Conservation (phyloP, 35 echinoderm and acorn worm species). For the Apostichopus californicus region DNA sequence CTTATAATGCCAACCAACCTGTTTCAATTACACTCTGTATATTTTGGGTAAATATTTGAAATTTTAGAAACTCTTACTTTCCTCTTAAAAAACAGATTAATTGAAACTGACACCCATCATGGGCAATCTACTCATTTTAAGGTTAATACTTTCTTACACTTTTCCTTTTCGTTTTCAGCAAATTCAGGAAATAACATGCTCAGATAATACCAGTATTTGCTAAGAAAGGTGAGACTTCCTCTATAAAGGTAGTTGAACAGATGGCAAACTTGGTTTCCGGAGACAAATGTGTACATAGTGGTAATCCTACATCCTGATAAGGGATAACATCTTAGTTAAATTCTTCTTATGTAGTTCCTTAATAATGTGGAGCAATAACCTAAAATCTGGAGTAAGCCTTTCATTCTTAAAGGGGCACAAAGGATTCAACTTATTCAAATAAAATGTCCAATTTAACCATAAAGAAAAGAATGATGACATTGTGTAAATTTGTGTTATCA, state of each 20-base stretch:
- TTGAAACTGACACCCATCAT: too few species aligned
- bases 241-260: background rate
- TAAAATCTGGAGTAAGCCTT: background rate
- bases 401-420: background rate
- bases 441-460: too few species aligned
- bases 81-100: too few species aligned
- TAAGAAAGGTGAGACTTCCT: background rate
- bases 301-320: background rate
- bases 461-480: too few species aligned
- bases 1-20: too few species aligned
- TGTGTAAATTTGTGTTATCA: too few species aligned
- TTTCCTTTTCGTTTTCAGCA: background rate
- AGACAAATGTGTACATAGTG: background rate
- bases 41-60: too few species aligned
- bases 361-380: background rate
- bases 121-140: too few species aligned
- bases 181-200: background rate
- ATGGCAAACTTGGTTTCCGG: background rate
- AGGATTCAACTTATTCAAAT: too few species aligned
- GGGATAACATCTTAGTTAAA: background rate
- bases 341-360: background rate
- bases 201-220: background rate
- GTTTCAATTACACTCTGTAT: too few species aligned
- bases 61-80: too few species aligned
- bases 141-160: too few species aligned